A percentile compares a stretch with the other conserved stretches of the same genome.
Conservation (phyloP, 2,888 invertebrate species). For the Eristalinus sepulchralis region DNA sequence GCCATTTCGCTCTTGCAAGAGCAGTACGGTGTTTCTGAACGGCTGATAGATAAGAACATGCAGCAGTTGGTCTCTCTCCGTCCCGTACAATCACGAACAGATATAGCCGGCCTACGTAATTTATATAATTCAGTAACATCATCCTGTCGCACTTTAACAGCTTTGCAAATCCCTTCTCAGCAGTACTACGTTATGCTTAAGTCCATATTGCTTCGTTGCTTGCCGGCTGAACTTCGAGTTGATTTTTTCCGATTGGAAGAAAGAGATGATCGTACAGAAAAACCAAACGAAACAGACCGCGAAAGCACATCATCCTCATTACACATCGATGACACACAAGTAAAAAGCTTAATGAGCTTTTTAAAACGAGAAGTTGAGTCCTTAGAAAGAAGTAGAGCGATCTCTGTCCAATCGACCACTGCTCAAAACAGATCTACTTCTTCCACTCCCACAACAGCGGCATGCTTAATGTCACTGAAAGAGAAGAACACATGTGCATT, state of each 20-base stretch:
- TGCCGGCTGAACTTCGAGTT: background rate
- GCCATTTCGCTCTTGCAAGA: conserved; percentile 46
- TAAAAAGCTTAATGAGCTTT: too few species aligned
- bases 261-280: background rate
- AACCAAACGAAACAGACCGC: background rate
- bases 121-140: conserved; percentile 25
- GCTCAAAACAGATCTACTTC: background rate
- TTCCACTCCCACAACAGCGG: background rate
- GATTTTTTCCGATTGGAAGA: background rate
- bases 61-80: conserved; percentile 36
- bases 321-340: background rate
- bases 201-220: background rate
- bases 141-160: conserved; percentile 23
- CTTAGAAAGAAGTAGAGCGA: conserved; percentile 14
- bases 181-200: conserved; percentile 25
- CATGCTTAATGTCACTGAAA: background rate
- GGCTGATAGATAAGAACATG: conserved; percentile 29
- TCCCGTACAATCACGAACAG: conserved; percentile 20
- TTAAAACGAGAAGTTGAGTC: conserved; percentile 23
- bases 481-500: conserved; percentile 14
- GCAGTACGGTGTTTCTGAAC: too few species aligned
- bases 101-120: conserved; percentile 12
- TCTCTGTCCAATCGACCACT: background rate
- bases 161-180: conserved; percentile 1
- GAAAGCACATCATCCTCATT: conserved; percentile 9